Percentiles rank a stretch among this genome's conserved stretches.
These are phyloP conservation scores for Myopa testacea DNA, from an alignment of 2,888 invertebrate species.

Conservation along the genomic window DNA sequence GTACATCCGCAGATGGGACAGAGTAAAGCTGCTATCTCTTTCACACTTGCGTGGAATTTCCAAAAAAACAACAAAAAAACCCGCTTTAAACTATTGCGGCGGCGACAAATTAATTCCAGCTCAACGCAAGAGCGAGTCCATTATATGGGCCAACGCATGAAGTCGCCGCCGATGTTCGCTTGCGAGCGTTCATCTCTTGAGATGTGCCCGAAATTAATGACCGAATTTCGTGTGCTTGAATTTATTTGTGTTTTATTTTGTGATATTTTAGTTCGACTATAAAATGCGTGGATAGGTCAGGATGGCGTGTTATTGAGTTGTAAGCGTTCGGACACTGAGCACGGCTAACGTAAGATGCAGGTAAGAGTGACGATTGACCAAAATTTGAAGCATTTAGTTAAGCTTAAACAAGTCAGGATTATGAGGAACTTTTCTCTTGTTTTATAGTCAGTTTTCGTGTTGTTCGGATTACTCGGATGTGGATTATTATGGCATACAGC, in stretches of 20 bases:
- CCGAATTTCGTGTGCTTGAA: background rate
- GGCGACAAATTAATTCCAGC: background rate
- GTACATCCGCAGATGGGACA: background rate
- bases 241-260: slow-evolving; percentile 12
- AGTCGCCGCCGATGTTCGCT: background rate
- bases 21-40: background rate
- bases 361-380: slow-evolving; percentile 47
- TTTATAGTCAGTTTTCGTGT: slow-evolving; percentile 37
- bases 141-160: slow-evolving; percentile 1
- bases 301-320: slow-evolving; percentile 61
- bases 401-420: background rate
- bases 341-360: slow-evolving; percentile 63
- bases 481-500: slow-evolving; percentile 44
- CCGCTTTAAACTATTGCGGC: background rate
- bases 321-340: slow-evolving; percentile 60
- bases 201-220: background rate
- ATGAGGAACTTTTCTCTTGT: slow-evolving; percentile 24
- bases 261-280: slow-evolving; percentile 54
- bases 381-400: background rate
- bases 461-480: slow-evolving; percentile 52
- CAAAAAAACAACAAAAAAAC: background rate
- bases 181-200: background rate
- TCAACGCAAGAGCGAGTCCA: background rate
- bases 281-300: slow-evolving; percentile 61
- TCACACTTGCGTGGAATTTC: background rate